Evolutionary conservation across 2,113 vertebrate genomes (phyloP), one percentile per base, ranked within the genome.

Genomic region (Anas platyrhynchos): DNA sequence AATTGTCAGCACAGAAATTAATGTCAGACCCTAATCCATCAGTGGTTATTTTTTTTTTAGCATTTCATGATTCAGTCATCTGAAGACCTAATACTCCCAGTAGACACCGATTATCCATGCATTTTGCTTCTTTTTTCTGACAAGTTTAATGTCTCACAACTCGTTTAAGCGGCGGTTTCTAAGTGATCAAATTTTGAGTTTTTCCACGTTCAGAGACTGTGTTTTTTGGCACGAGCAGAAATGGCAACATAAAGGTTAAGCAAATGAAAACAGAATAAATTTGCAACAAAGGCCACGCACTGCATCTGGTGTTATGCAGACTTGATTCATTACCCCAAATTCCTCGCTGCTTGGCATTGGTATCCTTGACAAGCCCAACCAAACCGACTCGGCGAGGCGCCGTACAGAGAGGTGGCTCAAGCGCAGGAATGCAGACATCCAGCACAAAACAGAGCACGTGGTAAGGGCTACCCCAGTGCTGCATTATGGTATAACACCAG

Each of bases 221-320:
- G 38, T 2, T 79, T 83, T 86, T 48, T 84, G 83, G 83, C 88
- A 89, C 8, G 1, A 94, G 25, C 34, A 75, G 86, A 96, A 96
- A 93, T 46, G 74, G 78, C 88, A 92, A 84, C 90, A 92, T 38
- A 96, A 94, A 96, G 83, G 86, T 95, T 95, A 93, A 88, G 83
- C 88, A 92, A 93, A 96, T 46, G 48, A 94, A 90, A 96, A 86
- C 32, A 86, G 76, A 94, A 90, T 92, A 91, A 78, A 92, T 94
- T 73, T 88, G n/a, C 62, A 91, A 69, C 65, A 88, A 96, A 93
- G 83, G 86, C 76, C 66, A 89, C 34, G 65, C 31, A 23, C 27
- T 79, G 62, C 86, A 93, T 79, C 86, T 94, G 92, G 61, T 92
- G 77, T 86, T 94, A 94, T 1, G 6, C 90, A 94, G 69, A 43